Percentiles rank a stretch among this genome's conserved stretches.
phyloP scores from a whole-genome alignment of 2,797 vertebrate genomes.

The Notolabrus celidotus region DNA sequence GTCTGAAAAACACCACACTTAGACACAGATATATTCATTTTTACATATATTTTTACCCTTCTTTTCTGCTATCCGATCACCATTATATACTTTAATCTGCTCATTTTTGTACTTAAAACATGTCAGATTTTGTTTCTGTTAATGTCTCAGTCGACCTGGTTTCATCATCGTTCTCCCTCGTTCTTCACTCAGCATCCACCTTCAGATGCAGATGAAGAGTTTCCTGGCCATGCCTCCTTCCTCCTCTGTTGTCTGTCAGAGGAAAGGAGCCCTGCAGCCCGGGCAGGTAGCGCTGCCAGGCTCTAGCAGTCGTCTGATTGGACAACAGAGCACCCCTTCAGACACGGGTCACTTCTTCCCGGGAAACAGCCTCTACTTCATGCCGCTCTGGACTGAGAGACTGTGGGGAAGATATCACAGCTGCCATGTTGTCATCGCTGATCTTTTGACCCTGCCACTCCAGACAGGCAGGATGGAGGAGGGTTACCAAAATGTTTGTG shows the following conservation, averaged over 20 bases:
- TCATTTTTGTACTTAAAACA: background rate
- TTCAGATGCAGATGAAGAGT: conserved; percentile 50
- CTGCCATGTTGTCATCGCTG: conserved; percentile 79
- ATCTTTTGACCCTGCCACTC: conserved; percentile 74
- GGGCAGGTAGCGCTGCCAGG: conserved; percentile 70
- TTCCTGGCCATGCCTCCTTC: conserved; percentile 44
- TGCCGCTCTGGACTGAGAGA: conserved; percentile 45
- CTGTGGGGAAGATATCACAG: conserved; percentile 63
- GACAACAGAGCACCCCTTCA: conserved; percentile 78
- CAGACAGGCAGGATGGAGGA: conserved; percentile 57
- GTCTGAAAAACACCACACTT: conserved; percentile 10
- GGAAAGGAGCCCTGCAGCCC: conserved; percentile 37
- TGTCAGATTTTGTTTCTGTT: background rate
- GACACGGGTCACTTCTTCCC: conserved; percentile 82
- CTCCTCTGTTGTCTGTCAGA: conserved; percentile 71
- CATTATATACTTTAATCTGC: no score
- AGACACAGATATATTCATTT: background rate
- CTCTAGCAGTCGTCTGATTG: conserved; percentile 77
- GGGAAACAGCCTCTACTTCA: conserved; percentile 61
- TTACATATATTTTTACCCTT: background rate
- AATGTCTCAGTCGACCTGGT: background rate
- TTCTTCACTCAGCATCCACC: background rate
- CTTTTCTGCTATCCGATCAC: no score
- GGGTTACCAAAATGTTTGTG: conserved; percentile 44
- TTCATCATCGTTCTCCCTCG: conserved; percentile 3